Base-by-base conservation (phyloP, 2,113 vertebrate species). In the Solenodon paradoxus region DNA sequence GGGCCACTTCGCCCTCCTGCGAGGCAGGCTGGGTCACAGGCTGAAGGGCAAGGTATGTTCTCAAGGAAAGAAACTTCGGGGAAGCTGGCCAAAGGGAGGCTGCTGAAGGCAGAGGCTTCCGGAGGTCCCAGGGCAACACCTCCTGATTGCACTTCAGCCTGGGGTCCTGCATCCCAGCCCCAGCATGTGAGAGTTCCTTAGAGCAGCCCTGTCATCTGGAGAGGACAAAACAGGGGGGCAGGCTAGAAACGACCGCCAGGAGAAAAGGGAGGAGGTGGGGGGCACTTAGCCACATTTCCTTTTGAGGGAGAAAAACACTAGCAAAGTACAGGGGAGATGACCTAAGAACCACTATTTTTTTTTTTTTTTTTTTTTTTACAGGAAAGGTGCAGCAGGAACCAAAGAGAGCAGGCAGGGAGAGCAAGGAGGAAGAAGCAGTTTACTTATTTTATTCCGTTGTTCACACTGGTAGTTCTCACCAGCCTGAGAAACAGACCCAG, bases 161-260 rank as follows among this genome's bases (percentile, higher is more conserved):
- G 61, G 12, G 6, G 32, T 28, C 40, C 79, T 30, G 10, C 2
- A 0, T 5, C 51, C 28, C 3, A 7, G 63, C n/a, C 63, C 0
- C n/a, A n/a, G n/a, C n/a, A n/a, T n/a, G n/a, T n/a, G n/a, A n/a
- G n/a, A 7, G 74, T 38, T 2, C 24, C 20, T 42, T 32, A 7
- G 1, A 7, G 4, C 2, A 42, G 26, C 53, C 53, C 3, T 19
- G 11, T 7, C 16, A 0, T 5, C 49, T 1, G 45, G 47, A 28
- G 64, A 8, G 45, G 28, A 49, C 81, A 55, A 55, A 32, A 79
- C 28, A 24, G 47, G 71, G 35, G 0, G 0, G 20, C 77, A 28
- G 28, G 42, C 63, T 2, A 26, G 53, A 35, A n/a, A n/a, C 19
- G 13, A 61, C 79, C 86, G 63, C 49, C 2, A 2, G 16, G 2